Evolutionary conservation across 2,888 invertebrate species (phyloP), one percentile per base, ranked within the genome.

Genomic region (Drosophila suboccidentalis): DNA sequence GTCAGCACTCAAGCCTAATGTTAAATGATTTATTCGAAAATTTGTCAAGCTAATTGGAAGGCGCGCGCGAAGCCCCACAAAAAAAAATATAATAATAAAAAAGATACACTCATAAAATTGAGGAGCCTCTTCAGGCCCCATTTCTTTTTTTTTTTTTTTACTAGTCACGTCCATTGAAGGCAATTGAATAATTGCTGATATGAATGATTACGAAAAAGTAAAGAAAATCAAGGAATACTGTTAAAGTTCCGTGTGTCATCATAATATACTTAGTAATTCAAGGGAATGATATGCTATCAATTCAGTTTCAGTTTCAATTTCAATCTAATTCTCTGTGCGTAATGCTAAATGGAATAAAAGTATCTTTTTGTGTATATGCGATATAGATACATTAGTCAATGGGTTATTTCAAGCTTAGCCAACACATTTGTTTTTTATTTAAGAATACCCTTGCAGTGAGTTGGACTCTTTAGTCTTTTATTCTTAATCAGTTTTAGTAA

Each of bases 11-110:
- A 29, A 65, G 61, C 61, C 64, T 63, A 72, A 75, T 86, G 80
- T 82, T 80, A 64, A 75, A 82, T 82, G 82, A 85, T 80, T 80
- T 86, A 82, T 80, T 72, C 44, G 78, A 65, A 55, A 36, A 86
- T 77, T 77, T 80, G 79, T 84, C 84, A 80, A 51, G 65, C 75
- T 70, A 68, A 78, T 67, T 80, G 80, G 75, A 70, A 71, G 71
- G 82, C 82, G 82, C 63, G 82, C 80, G 78, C 76, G 70, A 57
- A 63, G 63, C 22, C 22, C 57, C 49, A 63, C 47, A 22, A 29
- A 38, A 29, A 19, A 11, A 22, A 36, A 38, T n/a, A n/a, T 0
- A 46, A 46, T 1, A 2, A 46, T 26, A 29, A 8, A 22, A 6
- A n/a, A 51, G 10, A 13, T 22, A 38, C 6, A 22, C 9, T n/a